Evolutionary conservation across 2,888 invertebrate species (phyloP).

Genomic region (Lasioglossum morio): DNA sequence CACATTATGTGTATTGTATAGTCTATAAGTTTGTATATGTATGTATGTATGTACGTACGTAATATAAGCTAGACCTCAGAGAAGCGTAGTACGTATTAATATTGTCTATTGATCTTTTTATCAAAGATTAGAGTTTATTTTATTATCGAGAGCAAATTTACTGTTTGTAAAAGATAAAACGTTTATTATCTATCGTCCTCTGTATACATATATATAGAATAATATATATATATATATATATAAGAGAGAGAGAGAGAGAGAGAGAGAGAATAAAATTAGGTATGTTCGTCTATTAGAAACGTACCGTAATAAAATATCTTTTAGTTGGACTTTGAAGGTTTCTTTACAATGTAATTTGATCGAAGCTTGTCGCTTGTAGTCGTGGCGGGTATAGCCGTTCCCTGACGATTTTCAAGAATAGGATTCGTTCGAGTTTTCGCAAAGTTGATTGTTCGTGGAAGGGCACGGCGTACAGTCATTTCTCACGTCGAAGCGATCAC

Average conservation of each 20-base stretch:
- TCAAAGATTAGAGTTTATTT: slow-evolving; percentile 83
- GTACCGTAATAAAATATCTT: slow-evolving; percentile 73
- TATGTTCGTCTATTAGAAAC: slow-evolving; percentile 58
- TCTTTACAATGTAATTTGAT: slow-evolving; percentile 1
- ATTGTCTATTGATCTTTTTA: slow-evolving; percentile 75
- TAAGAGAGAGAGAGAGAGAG: background rate
- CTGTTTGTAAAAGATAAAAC: slow-evolving; percentile 68
- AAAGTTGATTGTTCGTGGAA: background rate
- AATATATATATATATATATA: background rate
- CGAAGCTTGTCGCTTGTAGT: background rate
- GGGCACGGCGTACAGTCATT: background rate
- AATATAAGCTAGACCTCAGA: slow-evolving; percentile 26
- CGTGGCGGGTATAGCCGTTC: background rate
- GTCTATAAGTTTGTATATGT: slow-evolving; percentile 1
- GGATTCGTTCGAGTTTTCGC: background rate
- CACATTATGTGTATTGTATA: slow-evolving; percentile 23
- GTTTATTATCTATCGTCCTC: slow-evolving; percentile 49
- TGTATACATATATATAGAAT: slow-evolving; percentile 48
- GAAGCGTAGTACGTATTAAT: slow-evolving; percentile 58
- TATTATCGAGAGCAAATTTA: slow-evolving; percentile 77
- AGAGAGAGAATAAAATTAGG: slow-evolving; percentile 54
- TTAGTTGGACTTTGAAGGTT: slow-evolving; percentile 24
- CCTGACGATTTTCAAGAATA: background rate
- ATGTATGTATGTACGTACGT: slow-evolving; percentile 17
- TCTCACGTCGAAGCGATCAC: slow-evolving; percentile 19